Evolutionary conservation across 1,140 invertebrate species (phyloP), one percentile per base, ranked within the genome.

Genomic region (Monomorium pharaonis): DNA sequence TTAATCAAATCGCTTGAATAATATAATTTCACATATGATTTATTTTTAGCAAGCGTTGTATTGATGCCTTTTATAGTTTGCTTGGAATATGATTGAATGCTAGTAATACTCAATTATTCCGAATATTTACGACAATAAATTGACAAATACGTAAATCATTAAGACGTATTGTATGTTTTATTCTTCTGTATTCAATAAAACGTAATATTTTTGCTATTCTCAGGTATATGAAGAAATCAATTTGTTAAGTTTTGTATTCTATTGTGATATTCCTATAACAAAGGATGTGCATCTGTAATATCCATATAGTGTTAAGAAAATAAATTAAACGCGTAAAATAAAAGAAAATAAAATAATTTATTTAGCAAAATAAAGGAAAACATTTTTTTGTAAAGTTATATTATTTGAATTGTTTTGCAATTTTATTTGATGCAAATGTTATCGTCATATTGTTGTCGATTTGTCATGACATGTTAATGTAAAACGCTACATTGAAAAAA

Each of bases 1-100:
- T 75, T 85, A 89, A 90, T 90, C 88, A 89, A 89, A 90, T 90
- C 69, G 78, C 42, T 47, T 85, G 88, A 87, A 90, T 89, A 30
- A 85, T 84, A 85, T 89, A 87, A 90, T 90, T 87, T 90, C 85
- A 90, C 88, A 76, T 88, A 80, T 80, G 69, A 89, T 78, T 58
- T 72, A 74, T 75, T 89, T 89, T 84, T 75, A 63, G 51, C 24
- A 78, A 47, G 60, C 24, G 37, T n/a, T 47, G 58, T 72, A 83
- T 83, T 84, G 75, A 76, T 58, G 44, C 18, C 74, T 83, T 63
- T 74, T 10, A 51, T 27, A 16, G 14, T 1, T 33, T 51, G 56
- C n/a, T 76, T 69, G 67, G 47, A 60, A 65, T 16, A 70, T 65
- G 67, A 78, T 49, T 85, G 67, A 37, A 10, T 58, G 76, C 58